These are phyloP conservation scores for Rhea pennata DNA, from an alignment of 2,113 vertebrate species.

Conservation along the genomic window DNA sequence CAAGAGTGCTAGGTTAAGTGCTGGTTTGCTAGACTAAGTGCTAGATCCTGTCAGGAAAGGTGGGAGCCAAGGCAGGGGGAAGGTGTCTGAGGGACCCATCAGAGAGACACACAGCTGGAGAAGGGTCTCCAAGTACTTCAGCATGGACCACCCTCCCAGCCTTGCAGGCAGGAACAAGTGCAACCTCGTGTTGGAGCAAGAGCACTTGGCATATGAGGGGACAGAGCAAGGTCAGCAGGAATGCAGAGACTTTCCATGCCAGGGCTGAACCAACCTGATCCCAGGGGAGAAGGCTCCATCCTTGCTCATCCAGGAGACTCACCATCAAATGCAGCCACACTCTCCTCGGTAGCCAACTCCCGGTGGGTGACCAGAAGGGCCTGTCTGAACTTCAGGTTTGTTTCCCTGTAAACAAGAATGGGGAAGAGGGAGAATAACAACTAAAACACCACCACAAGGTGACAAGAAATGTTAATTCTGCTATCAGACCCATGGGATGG, in stretches of 20 bases:
- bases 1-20: not conserved
- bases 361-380: constrained; percentile 84
- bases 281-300: fast-evolving
- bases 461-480: not conserved
- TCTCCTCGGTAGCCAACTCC: constrained; percentile 73
- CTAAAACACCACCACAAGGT: not conserved
- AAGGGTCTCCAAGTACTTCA: not conserved
- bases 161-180: not conserved
- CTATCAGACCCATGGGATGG: not conserved
- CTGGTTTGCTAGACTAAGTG: too few relatives aligned
- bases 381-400: constrained; percentile 92
- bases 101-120: not conserved
- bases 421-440: not conserved
- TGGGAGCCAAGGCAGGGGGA: not conserved
- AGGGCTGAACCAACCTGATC: not conserved
- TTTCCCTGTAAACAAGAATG: constrained; percentile 81
- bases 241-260: not conserved
- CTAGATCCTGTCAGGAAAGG: not conserved
- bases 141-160: not conserved
- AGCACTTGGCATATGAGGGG: not conserved
- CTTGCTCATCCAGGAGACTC: not conserved
- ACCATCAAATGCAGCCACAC: constrained; percentile 87
- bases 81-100: not conserved
- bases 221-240: not conserved
- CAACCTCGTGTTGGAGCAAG: fast-evolving